Evolutionary conservation across 2,113 vertebrate species (phyloP).

Genomic region (Phyllostomus discolor): DNA sequence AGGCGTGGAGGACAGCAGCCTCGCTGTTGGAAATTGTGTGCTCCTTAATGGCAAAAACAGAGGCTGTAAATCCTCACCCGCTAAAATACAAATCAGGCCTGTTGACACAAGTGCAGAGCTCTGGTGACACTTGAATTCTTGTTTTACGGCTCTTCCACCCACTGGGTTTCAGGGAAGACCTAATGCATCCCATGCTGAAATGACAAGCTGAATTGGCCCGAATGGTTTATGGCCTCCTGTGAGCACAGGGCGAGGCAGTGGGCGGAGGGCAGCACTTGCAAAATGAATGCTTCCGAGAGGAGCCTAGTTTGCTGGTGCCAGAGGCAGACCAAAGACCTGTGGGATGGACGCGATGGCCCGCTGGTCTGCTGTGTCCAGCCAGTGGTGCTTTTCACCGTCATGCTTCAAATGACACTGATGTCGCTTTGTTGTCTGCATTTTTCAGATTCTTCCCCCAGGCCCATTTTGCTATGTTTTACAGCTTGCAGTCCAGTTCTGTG

Average conservation of each 20-base stretch:
- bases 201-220: not conserved
- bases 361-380: not conserved
- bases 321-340: not conserved
- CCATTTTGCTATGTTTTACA: not conserved
- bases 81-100: not conserved
- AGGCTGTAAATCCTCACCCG: not conserved
- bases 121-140: not conserved
- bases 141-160: not conserved
- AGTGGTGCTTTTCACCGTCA: not conserved
- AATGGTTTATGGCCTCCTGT: not conserved
- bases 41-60: not conserved
- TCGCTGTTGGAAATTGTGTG: not conserved
- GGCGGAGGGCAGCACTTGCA: not conserved
- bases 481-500: not conserved
- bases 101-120: not conserved
- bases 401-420: not conserved
- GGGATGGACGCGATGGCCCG: not conserved
- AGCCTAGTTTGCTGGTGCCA: not conserved
- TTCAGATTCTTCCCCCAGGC: not conserved
- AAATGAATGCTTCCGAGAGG: not conserved
- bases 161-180: not conserved
- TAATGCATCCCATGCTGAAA: not conserved
- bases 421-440: not conserved
- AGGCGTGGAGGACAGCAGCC: not conserved
- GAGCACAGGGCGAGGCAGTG: not conserved